phyloP scores from a whole-genome alignment of 1,140 invertebrate genomes.

The Hylaeus volcanicus region DNA sequence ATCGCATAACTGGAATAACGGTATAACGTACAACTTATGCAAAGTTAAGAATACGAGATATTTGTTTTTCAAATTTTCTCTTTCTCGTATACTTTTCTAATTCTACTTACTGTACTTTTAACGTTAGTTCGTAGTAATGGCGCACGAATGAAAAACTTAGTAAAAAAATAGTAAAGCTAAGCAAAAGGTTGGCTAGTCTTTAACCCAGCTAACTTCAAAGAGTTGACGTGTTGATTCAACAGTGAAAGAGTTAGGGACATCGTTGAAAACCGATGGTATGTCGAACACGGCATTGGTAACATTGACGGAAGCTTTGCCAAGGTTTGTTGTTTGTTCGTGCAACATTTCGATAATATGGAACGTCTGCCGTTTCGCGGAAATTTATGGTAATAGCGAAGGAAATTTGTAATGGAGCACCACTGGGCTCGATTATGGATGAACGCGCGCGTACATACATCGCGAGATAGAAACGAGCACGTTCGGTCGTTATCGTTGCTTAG shows the following conservation, averaged over 20 bases:
- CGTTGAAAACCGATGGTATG: not conserved
- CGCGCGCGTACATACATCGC: not conserved
- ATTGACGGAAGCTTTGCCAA: not conserved
- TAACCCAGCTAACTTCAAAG: too few species aligned
- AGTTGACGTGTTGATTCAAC: too few species aligned
- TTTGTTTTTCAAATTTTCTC: too few species aligned
- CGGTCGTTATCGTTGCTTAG: slow-evolving; percentile 16
- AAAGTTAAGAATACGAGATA: not conserved
- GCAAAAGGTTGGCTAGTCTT: too few species aligned
- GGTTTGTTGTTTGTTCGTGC: not conserved
- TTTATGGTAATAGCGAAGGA: not conserved
- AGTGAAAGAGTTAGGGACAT: too few species aligned
- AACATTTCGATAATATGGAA: slow-evolving; percentile 10
- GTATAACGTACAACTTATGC: slow-evolving; percentile 19
- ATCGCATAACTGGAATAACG: slow-evolving; percentile 23
- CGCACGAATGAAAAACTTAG: too few species aligned
- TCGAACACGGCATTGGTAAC: not conserved
- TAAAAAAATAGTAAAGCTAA: too few species aligned
- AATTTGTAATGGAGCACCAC: slow-evolving; percentile 22
- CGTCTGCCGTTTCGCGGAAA: not conserved
- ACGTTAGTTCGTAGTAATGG: too few species aligned
- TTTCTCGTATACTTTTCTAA: too few species aligned
- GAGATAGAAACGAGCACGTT: slow-evolving; percentile 16
- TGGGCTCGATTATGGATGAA: slow-evolving; percentile 16
- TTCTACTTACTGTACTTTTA: not conserved